Conservation (phyloP, 2,888 invertebrate species). For the Tipula confusa region DNA sequence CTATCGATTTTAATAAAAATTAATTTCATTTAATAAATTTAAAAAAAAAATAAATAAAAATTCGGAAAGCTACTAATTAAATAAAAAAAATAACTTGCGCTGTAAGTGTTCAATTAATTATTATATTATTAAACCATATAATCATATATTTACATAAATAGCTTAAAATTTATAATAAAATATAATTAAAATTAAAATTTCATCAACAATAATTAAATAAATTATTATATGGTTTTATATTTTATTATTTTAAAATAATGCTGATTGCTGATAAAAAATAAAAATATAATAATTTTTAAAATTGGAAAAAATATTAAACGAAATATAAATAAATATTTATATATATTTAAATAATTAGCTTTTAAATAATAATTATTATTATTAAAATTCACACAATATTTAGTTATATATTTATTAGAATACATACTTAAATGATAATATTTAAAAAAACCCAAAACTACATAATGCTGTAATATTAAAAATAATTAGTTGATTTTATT, state of each 20-base stretch:
- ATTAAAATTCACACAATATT: conserved; percentile 8
- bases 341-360: not conserved
- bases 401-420: too few species aligned
- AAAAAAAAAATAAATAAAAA: not conserved
- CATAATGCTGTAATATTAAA: not conserved
- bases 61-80: not conserved
- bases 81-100: not conserved
- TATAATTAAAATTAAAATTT: not conserved
- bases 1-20: not conserved
- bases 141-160: not conserved
- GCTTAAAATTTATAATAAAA: not conserved
- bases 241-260: not conserved
- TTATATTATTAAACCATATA: not conserved
- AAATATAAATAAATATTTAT: not conserved
- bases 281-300: not conserved
- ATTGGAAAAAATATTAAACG: not conserved
- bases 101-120: not conserved
- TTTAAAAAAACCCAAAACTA: not conserved
- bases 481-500: not conserved
- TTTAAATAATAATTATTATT: not conserved
- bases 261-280: too few species aligned
- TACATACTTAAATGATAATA: too few species aligned
- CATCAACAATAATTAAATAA: not conserved
- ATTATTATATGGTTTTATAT: not conserved
- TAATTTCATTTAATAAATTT: not conserved